Percentiles rank a stretch among this genome's conserved stretches.
Evolutionary conservation across 23 tunicate genomes (phyloP).

Genomic region (Clavelina lepadiformis): DNA sequence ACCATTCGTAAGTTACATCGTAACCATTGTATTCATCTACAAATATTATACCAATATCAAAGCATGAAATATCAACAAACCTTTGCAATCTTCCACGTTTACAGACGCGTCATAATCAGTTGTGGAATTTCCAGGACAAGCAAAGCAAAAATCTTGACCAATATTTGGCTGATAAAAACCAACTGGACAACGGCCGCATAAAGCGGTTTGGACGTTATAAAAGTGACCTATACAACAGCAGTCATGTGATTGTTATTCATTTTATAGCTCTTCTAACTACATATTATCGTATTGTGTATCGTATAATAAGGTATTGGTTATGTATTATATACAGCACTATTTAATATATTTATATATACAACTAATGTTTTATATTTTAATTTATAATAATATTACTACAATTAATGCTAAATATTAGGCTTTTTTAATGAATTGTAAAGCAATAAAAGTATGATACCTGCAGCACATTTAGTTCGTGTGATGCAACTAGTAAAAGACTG

Average conservation of each 20-base stretch:
- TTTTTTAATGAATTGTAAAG: too few species aligned
- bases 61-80: conserved; percentile 27
- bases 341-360: too few species aligned
- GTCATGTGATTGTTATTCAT: too few species aligned
- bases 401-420: too few species aligned
- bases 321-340: too few species aligned
- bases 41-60: too few species aligned
- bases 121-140: conserved; percentile 68
- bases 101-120: conserved; percentile 74
- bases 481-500: conserved; percentile 36
- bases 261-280: too few species aligned
- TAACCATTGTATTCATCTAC: too few species aligned
- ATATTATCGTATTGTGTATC: too few species aligned
- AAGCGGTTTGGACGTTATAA: conserved; percentile 23
- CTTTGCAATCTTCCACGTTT: conserved; percentile 59
- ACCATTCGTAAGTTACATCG: neutral
- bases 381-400: too few species aligned
- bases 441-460: conserved; percentile 39
- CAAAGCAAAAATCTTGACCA: conserved; percentile 52
- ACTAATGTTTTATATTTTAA: too few species aligned
- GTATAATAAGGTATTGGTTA: too few species aligned
- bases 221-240: conserved; percentile 80
- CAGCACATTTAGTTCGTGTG: conserved; percentile 39
- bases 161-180: conserved; percentile 62
- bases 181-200: conserved; percentile 62